Base-by-base conservation (phyloP, 2,797 vertebrate species). In the Eospalax fontanierii region DNA sequence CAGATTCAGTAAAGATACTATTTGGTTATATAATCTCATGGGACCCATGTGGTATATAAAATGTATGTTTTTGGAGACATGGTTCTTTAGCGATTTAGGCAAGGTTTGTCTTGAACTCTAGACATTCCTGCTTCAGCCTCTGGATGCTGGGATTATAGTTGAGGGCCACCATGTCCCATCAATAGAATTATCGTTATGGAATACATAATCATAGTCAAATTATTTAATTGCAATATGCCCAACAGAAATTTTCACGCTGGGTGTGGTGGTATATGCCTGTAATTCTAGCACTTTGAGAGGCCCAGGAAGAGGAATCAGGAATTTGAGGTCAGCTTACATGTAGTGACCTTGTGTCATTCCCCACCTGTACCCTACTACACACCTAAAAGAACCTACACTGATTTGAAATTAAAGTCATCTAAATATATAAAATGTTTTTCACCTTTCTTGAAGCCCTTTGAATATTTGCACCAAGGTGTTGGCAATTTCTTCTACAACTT, bases 381-480 rank as follows among this genome's bases (percentile, higher is more conserved):
- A 43, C 43, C 46, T 22, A 28, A 54, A 70, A 50, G 33, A 85
- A 19, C 21, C 35, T 8, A 87, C 61, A 79, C 0, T 81, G 8
- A 83, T 81, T 30, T 89, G 54, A 92, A 93, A 87, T 93, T 94
- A 96, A 88, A 19, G 63, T 2, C 9, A 78, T 59, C 35, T 79
- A 78, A 68, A 8, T 24, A 74, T 66, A 84, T 78, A 86, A 88
- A 93, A 89, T 66, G 84, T 21, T 54, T 87, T 57, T 98, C 98
- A 99, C 99, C 99, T 99, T 98, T 99, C 99, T 98, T 99, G 98
- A 94, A 99, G 99, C 81, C 99, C 99, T 98, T 99, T 99, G 98
- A 99, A 99, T 98, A 99, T 99, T 97, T 99, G 99, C 93, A 99
- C 99, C 99, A 99, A 98, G 89, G 99, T 99, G 97, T 99, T 99